Percentiles rank a stretch among this genome's conserved stretches.
Conservation (phyloP, 2,888 invertebrate genomes). For the Platypus cylindrus region DNA sequence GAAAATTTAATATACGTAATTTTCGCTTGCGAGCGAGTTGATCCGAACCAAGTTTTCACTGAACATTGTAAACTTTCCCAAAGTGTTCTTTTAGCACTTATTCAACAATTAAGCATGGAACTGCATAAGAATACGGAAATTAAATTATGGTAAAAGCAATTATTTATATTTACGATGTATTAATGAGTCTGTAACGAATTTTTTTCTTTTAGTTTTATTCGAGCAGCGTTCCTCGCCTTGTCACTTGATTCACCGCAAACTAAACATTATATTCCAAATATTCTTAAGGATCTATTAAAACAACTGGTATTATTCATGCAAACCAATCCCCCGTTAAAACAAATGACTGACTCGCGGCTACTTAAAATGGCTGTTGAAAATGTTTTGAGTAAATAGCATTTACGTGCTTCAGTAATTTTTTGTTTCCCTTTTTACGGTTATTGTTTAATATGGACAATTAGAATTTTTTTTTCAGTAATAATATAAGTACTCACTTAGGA, state of each 20-base stretch:
- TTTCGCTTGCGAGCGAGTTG: constrained; percentile 73
- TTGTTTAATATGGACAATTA: too few species aligned
- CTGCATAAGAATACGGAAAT: constrained; percentile 71
- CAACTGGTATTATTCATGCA: constrained; percentile 59
- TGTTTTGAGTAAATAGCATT: constrained; percentile 20
- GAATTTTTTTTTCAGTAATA: too few species aligned
- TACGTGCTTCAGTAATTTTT: too few species aligned
- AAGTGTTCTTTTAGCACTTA: constrained; percentile 80
- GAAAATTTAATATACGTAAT: constrained; percentile 80
- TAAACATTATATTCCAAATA: constrained; percentile 68
- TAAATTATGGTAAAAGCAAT: constrained; percentile 54
- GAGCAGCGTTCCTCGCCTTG: constrained; percentile 74
- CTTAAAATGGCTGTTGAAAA: constrained; percentile 50
- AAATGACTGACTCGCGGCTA: constrained; percentile 53
- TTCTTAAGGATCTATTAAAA: constrained; percentile 61
- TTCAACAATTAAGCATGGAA: constrained; percentile 89
- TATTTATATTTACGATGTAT: not conserved
- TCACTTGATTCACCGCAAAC: constrained; percentile 66
- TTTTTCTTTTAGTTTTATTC: constrained; percentile 56
- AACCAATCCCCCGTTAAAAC: constrained; percentile 52
- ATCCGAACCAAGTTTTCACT: constrained; percentile 66
- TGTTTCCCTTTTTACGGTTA: too few species aligned
- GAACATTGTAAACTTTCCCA: constrained; percentile 65
- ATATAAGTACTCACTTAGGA: too few species aligned
- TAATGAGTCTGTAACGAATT: not conserved